Percentiles rank a stretch among this genome's conserved stretches.
phyloP scores from a whole-genome alignment of 2,113 vertebrate species.

The Centropus unirufus region DNA sequence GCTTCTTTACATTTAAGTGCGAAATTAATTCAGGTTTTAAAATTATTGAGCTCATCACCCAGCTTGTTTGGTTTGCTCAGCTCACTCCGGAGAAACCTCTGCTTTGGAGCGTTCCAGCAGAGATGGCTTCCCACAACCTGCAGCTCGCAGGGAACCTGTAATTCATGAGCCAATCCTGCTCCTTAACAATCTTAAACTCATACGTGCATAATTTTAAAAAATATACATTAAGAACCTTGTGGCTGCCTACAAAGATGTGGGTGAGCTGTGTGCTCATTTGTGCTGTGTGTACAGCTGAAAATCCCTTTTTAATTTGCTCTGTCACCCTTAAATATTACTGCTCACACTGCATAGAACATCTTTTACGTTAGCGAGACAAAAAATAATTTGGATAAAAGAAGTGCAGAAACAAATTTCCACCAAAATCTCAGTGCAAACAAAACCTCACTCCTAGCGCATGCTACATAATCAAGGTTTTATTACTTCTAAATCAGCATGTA shows the following conservation, averaged over 20 bases:
- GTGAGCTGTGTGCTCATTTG: not conserved
- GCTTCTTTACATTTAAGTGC: rapidly evolving
- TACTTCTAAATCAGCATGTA: not conserved
- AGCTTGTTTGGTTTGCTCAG: not conserved
- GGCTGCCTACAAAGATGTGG: not conserved
- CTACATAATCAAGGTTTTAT: not conserved
- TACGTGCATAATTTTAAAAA: not conserved
- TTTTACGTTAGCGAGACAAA: not conserved
- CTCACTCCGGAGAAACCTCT: not conserved
- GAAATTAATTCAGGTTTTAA: not conserved
- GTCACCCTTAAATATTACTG: conserved; percentile 17
- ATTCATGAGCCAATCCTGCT: not conserved
- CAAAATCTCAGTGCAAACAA: not conserved
- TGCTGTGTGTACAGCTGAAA: not conserved
- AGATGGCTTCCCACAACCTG: not conserved
- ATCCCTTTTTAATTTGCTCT: conserved; percentile 43
- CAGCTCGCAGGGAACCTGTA: not conserved
- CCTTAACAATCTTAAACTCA: not conserved
- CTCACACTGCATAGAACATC: not conserved
- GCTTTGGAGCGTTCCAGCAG: not conserved
- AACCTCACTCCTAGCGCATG: not conserved
- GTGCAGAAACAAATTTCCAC: conserved; percentile 3
- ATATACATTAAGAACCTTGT: not conserved
- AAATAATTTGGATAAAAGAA: not conserved
- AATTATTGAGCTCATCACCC: rapidly evolving